These are phyloP conservation scores for Pseudoips prasinana DNA, from an alignment of 2,888 invertebrate species.

Conservation along the genomic window DNA sequence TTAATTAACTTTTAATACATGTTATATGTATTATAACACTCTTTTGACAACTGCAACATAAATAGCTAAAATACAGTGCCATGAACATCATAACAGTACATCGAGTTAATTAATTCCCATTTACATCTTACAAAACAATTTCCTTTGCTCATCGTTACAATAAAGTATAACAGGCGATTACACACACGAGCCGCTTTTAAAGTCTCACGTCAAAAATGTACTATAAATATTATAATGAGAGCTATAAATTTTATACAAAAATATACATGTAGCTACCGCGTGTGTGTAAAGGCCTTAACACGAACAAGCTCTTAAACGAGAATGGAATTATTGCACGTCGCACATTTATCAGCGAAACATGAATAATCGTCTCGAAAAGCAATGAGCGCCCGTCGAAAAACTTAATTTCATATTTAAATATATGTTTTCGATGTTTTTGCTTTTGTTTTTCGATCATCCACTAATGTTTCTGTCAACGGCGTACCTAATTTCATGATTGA, in stretches of 20 bases:
- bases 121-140: conserved; percentile 32
- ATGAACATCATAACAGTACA: conserved; percentile 7
- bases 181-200: conserved; percentile 41
- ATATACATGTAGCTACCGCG: conserved; percentile 46
- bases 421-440: conserved; percentile 57
- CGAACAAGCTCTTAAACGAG: conserved; percentile 68
- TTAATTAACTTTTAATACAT: conserved; percentile 18
- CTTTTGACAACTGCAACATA: conserved; percentile 20
- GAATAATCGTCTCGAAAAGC: conserved; percentile 70
- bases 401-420: conserved; percentile 77
- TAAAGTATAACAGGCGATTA: conserved; percentile 38
- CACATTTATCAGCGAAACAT: conserved; percentile 71
- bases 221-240: conserved; percentile 56
- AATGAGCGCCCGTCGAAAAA: conserved; percentile 72
- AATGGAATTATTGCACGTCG: conserved; percentile 75
- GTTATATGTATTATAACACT: conserved; percentile 23
- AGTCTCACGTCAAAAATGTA: conserved; percentile 42
- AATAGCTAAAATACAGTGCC: conserved; percentile 17
- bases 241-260: conserved; percentile 56
- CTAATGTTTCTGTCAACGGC: conserved; percentile 37
- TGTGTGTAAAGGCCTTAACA: conserved; percentile 55
- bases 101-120: conserved; percentile 29
- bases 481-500: conserved; percentile 35
- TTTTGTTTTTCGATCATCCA: conserved; percentile 32
- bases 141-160: conserved; percentile 28